Conservation (phyloP, 2,888 invertebrate genomes). For the Eucera pruinosa region DNA sequence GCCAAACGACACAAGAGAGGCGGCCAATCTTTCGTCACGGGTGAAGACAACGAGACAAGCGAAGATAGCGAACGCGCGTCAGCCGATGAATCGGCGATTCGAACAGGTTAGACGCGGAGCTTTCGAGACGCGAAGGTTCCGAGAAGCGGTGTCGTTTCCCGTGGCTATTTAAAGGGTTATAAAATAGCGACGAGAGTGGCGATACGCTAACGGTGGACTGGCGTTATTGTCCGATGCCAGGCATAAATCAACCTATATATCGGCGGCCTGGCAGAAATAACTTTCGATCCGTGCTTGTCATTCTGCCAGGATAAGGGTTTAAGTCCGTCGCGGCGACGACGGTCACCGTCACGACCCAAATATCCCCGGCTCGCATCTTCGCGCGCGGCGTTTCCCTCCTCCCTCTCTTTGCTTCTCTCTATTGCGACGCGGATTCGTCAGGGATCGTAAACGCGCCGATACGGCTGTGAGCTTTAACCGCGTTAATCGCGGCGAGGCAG, state of each 20-base stretch:
- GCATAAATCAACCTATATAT: constrained; percentile 65
- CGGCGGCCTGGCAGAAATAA: constrained; percentile 64
- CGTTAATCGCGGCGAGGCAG: constrained; percentile 66
- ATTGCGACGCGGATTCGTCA: constrained; percentile 70
- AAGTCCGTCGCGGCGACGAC: constrained; percentile 37
- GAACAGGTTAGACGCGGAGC: too few species aligned
- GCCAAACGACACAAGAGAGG: too few species aligned
- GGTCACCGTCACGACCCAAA: constrained; percentile 63
- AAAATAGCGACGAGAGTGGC: constrained; percentile 56
- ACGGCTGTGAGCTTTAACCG: constrained; percentile 65
- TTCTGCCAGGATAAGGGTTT: constrained; percentile 69
- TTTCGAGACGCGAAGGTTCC: constrained; percentile 54
- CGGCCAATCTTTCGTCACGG: too few species aligned
- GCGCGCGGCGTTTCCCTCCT: constrained; percentile 19
- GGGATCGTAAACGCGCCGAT: constrained; percentile 70
- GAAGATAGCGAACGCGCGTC: not conserved
- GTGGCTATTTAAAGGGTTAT: constrained; percentile 62
- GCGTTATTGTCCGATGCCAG: constrained; percentile 68
- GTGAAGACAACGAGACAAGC: too few species aligned
- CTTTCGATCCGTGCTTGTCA: constrained; percentile 70
- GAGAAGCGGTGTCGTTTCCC: constrained; percentile 36
- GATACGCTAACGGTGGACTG: constrained; percentile 22
- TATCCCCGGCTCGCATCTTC: constrained; percentile 40
- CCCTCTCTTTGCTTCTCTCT: constrained; percentile 33
- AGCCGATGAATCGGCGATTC: not conserved